Conservation (phyloP, 2,888 invertebrate species). For the Dendrolimus pini region DNA sequence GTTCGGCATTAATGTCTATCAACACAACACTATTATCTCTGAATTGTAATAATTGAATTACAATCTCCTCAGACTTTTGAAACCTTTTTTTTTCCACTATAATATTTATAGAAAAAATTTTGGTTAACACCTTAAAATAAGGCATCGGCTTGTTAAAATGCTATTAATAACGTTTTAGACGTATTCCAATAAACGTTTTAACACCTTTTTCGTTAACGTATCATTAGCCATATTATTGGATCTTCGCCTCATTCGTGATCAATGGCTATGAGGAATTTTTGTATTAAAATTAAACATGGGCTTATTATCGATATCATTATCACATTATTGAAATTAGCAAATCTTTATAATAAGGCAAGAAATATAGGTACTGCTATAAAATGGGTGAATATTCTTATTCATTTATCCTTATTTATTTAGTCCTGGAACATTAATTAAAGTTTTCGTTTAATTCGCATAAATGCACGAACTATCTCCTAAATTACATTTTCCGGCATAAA, state of each 20-base stretch:
- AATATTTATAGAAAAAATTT: conserved; percentile 30
- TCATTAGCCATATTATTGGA: conserved; percentile 67
- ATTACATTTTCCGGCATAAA: too few relatives aligned
- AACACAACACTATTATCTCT: conserved; percentile 24
- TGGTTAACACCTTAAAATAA: conserved; percentile 54
- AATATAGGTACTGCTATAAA: not conserved
- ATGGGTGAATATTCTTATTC: not conserved
- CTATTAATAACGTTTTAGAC: conserved; percentile 69
- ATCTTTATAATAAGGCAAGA: not conserved
- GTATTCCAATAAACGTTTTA: conserved; percentile 74
- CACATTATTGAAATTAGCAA: not conserved
- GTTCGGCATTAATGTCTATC: conserved; percentile 17
- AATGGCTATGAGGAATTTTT: not conserved
- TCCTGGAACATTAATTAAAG: too few relatives aligned
- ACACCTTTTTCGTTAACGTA: conserved; percentile 72
- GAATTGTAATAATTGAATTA: conserved; percentile 31
- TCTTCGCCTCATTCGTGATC: conserved; percentile 1
- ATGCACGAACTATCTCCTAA: too few relatives aligned
- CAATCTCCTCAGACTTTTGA: conserved; percentile 19
- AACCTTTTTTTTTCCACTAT: conserved; percentile 16
- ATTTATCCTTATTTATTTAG: not conserved
- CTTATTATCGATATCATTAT: not conserved
- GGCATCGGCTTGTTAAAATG: conserved; percentile 69
- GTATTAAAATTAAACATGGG: not conserved
- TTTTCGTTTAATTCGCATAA: too few relatives aligned